Conservation (phyloP, 37 sponge, comb jelly and placozoan species). For the Beroe forskalii region DNA sequence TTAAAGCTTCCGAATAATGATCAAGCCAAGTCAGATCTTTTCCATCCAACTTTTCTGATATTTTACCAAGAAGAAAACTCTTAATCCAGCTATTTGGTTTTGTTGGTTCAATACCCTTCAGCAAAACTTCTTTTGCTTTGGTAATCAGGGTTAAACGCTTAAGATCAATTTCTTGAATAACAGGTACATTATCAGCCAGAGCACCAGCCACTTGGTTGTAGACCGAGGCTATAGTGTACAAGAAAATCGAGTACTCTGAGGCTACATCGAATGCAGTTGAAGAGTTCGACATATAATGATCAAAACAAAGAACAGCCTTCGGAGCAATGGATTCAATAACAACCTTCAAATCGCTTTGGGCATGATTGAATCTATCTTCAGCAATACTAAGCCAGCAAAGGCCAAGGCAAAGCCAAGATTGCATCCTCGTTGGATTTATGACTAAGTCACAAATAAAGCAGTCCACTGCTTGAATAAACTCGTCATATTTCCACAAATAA, state of each 20-base stretch:
- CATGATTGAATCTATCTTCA: constrained; percentile 41
- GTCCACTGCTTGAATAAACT: constrained; percentile 44
- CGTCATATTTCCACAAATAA: constrained; percentile 62
- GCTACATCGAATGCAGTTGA: constrained; percentile 27
- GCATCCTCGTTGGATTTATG: not conserved
- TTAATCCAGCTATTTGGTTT: constrained; percentile 34
- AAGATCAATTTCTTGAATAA: constrained; percentile 53
- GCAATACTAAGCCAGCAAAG: constrained; percentile 59
- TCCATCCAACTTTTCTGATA: constrained; percentile 9
- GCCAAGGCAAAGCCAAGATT: constrained; percentile 40
- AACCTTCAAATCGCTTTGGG: constrained; percentile 42
- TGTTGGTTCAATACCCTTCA: constrained; percentile 2
- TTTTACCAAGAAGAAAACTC: constrained; percentile 44
- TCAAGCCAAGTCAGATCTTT: constrained; percentile 30
- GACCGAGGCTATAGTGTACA: constrained; percentile 61
- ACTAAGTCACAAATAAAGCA: constrained; percentile 54
- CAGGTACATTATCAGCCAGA: constrained; percentile 44
- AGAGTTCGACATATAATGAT: constrained; percentile 38
- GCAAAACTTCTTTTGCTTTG: constrained; percentile 19
- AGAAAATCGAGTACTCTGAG: constrained; percentile 46
- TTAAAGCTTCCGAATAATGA: not conserved
- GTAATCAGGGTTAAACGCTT: constrained; percentile 35
- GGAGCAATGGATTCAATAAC: constrained; percentile 59
- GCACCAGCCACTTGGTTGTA: constrained; percentile 62
- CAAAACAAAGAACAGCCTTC: constrained; percentile 58